Base-by-base conservation (phyloP, 2,888 invertebrate species). In the Frankliniella intonsa region DNA sequence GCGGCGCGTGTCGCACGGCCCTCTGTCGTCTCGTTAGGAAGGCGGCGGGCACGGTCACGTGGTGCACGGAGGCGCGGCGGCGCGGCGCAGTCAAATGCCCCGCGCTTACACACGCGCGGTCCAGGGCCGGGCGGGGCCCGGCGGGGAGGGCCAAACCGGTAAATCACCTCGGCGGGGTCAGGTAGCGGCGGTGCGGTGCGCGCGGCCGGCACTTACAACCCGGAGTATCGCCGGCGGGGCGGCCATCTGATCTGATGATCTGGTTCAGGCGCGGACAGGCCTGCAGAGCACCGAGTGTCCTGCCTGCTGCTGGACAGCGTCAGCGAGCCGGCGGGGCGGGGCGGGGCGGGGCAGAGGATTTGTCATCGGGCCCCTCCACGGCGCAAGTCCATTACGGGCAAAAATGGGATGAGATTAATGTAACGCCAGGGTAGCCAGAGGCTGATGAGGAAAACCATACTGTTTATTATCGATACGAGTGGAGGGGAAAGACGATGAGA, bases 221-320 rank as follows among this genome's bases (percentile, higher is more conserved):
- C 14, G 62, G 62, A n/a, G 14, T 62, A 62, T 62, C 62, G 62
- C 62, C 62, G 55, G 3, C 62, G 62, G 62, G 7, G 62, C 11
- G 62, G n/a, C 62, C 62, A 62, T 62, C 62, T 62, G 62, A 62
- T 62, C 62, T 62, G 62, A 62, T 62, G 62, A 62, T 62, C 62
- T 38, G 38, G 38, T 38, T 38, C 38, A 38, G 38, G 38, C 38
- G 38, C 38, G 2, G 38, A 38, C 38, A 5, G 38, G 38, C 38
- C 38, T 38, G 38, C 38, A 38, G 38, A 38, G 38, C 38, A 38
- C 38, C 3, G 38, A 38, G 38, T 38, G 38, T 38, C 38, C 38
- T 38, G 38, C 38, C 38, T 5, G 38, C 38, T 5, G 38, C 38
- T 38, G 38, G 38, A 38, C 38, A 38, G 38, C 38, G 38, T 38